Evolutionary conservation across 2,888 invertebrate genomes (phyloP).

Genomic region (Toxonevra muliebris): DNA sequence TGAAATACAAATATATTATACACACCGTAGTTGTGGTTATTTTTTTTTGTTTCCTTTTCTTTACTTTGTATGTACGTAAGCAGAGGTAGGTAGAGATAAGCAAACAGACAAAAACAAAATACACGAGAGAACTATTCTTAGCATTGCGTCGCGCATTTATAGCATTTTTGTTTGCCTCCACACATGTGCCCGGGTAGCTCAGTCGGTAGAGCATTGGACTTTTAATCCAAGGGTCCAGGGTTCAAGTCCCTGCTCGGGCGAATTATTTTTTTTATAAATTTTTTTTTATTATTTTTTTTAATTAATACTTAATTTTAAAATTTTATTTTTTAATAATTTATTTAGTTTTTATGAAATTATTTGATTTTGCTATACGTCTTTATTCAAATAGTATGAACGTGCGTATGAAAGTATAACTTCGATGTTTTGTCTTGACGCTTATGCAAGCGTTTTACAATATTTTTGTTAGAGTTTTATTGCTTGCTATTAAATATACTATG

Average conservation of each 20-base stretch:
- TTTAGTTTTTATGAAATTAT: background rate
- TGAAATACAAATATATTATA: too few relatives aligned
- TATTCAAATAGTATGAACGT: background rate
- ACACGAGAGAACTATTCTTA: too few relatives aligned
- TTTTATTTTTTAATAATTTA: slow-evolving; percentile 10
- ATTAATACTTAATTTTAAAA: slow-evolving; percentile 1
- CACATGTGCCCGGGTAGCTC: slow-evolving; percentile 63
- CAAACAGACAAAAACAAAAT: too few relatives aligned
- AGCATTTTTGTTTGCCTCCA: background rate
- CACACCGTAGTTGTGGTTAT: too few relatives aligned
- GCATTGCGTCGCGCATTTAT: background rate
- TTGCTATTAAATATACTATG: too few relatives aligned
- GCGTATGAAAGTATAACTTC: too few relatives aligned
- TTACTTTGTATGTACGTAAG: too few relatives aligned
- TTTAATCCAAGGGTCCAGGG: slow-evolving; percentile 67
- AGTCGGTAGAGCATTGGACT: slow-evolving; percentile 66
- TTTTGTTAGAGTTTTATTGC: too few relatives aligned
- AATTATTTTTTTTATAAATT: slow-evolving; percentile 10
- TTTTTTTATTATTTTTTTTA: slow-evolving; percentile 8
- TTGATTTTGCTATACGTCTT: slow-evolving; percentile 7
- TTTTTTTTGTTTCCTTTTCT: too few relatives aligned
- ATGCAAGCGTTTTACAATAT: too few relatives aligned
- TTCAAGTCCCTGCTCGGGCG: slow-evolving; percentile 66
- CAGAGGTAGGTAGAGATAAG: too few relatives aligned
- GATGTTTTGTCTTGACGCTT: too few relatives aligned